These are phyloP conservation scores for Bombus superbus DNA, from an alignment of 1,140 invertebrate species.

Conservation along the genomic window DNA sequence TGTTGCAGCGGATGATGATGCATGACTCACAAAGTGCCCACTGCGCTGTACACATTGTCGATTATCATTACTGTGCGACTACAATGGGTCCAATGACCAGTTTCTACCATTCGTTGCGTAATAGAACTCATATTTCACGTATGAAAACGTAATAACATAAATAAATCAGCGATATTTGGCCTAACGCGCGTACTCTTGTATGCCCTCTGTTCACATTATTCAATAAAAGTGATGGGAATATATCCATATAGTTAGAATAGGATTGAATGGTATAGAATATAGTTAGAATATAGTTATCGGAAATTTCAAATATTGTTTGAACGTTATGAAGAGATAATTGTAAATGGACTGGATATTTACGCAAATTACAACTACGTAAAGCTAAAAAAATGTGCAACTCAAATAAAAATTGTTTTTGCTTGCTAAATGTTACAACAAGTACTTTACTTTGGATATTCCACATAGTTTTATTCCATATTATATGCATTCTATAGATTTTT, in stretches of 20 bases:
- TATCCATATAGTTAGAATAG: not conserved
- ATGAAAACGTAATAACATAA: constrained; percentile 45
- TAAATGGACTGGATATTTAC: no score
- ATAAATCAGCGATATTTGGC: constrained; percentile 15
- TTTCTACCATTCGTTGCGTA: constrained; percentile 37
- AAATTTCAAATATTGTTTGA: no score
- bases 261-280: no score
- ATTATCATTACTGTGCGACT: constrained; percentile 41
- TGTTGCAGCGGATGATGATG: constrained; percentile 43
- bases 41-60: constrained; percentile 43
- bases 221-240: not conserved
- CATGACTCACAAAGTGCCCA: constrained; percentile 56
- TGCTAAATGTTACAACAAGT: no score
- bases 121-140: constrained; percentile 49
- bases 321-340: no score
- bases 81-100: constrained; percentile 48
- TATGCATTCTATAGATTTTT: no score
- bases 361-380: no score
- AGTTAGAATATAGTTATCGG: no score
- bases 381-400: no score
- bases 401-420: no score
- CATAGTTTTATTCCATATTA: no score
- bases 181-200: not conserved
- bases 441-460: not conserved
- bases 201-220: not conserved